These are phyloP conservation scores for Luffia ferchaultella DNA, from an alignment of 2,888 invertebrate species.

Conservation along the genomic window DNA sequence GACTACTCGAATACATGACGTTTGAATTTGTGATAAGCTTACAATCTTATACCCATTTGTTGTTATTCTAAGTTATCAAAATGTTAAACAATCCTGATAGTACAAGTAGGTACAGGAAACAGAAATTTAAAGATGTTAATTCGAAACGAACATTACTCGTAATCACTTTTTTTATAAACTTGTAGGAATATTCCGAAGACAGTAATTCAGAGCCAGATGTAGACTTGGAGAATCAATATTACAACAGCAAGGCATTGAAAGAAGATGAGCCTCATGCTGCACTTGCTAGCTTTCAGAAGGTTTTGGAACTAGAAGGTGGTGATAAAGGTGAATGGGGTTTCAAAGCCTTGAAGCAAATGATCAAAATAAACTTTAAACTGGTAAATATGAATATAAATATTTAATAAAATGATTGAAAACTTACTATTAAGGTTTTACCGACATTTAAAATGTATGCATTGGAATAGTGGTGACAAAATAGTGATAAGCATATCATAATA, in stretches of 20 bases:
- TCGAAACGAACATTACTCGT: not conserved
- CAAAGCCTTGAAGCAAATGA: slow-evolving; percentile 99
- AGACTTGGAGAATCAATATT: slow-evolving; percentile 99
- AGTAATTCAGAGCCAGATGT: slow-evolving; percentile 99
- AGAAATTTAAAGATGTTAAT: not conserved
- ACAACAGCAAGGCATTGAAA: slow-evolving; percentile 97
- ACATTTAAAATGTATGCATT: no score
- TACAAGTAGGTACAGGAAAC: not conserved
- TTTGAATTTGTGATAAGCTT: not conserved
- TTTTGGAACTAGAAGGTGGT: slow-evolving; percentile 94
- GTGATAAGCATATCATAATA: no score
- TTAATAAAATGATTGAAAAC: no score
- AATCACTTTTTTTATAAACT: slow-evolving; percentile 16
- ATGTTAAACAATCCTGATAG: not conserved
- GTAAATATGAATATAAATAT: slow-evolving; percentile 61
- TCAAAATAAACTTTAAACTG: slow-evolving; percentile 98
- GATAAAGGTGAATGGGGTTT: slow-evolving; percentile 99
- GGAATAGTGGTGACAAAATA: no score
- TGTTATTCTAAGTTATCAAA: no score
- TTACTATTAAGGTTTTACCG: no score
- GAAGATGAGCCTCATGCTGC: slow-evolving; percentile 96
- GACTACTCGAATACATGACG: not conserved
- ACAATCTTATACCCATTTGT: no score
- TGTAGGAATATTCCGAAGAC: slow-evolving; percentile 97
- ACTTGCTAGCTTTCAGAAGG: slow-evolving; percentile 92